phyloP scores from a whole-genome alignment of 2,888 invertebrate genomes.

The Athalia circularis region DNA sequence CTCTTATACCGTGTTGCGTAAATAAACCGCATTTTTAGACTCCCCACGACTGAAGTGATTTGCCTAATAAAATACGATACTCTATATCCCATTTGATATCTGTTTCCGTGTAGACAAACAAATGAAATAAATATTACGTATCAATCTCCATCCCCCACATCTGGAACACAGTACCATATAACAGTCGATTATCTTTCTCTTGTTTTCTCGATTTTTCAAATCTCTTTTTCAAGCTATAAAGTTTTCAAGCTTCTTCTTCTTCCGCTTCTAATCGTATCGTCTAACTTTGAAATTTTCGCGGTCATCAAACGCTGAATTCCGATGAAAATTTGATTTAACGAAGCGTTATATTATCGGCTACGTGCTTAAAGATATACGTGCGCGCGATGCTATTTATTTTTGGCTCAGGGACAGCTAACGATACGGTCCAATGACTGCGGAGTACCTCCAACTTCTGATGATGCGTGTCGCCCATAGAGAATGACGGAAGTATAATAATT shows the following conservation, averaged over 20 bases:
- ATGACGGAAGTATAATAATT: constrained; percentile 13
- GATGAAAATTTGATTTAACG: background rate
- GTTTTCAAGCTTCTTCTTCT: no score
- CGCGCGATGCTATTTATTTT: background rate
- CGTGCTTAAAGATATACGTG: background rate
- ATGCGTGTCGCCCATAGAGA: constrained; percentile 1
- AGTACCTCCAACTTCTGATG: background rate
- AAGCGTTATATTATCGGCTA: background rate
- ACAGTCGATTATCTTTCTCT: no score
- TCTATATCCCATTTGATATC: background rate
- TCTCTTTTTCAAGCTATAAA: no score
- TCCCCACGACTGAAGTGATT: background rate
- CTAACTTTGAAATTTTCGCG: no score
- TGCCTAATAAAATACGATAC: background rate
- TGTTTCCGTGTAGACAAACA: background rate
- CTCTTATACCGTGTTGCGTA: constrained; percentile 16
- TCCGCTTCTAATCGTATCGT: no score
- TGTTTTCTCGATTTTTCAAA: no score
- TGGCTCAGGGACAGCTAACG: constrained; percentile 28
- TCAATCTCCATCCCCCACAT: no score
- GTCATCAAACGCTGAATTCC: no score
- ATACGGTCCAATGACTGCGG: constrained; percentile 23
- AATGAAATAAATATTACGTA: no score
- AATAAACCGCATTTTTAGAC: constrained; percentile 22
- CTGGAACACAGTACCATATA: no score